phyloP scores from a whole-genome alignment of 2,888 invertebrate genomes.

The Caenorhabditis panamensis region DNA sequence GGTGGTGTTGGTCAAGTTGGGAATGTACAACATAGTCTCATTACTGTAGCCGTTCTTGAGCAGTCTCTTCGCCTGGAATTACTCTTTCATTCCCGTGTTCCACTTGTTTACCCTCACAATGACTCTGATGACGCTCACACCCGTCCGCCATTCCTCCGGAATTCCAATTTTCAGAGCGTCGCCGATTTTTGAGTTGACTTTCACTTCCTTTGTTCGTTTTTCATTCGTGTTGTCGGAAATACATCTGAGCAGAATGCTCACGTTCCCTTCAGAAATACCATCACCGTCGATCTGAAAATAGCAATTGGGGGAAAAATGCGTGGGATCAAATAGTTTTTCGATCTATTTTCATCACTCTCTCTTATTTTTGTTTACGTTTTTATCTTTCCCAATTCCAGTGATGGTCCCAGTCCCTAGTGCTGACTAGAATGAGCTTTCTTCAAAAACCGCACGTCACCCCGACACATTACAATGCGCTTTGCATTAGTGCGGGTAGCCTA shows the following conservation, averaged over 20 bases:
- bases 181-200: conserved; percentile 51
- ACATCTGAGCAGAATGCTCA: conserved; percentile 33
- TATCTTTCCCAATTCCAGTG: background rate
- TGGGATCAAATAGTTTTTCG: too few relatives aligned
- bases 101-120: conserved; percentile 30
- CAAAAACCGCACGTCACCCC: background rate
- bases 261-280: conserved; percentile 52
- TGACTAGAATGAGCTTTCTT: conserved; percentile 7
- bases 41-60: conserved; percentile 46
- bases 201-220: conserved; percentile 48
- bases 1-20: conserved; percentile 39
- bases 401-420: conserved; percentile 1
- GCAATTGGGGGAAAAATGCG: background rate
- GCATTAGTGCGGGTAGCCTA: conserved; percentile 12
- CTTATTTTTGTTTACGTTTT: conserved; percentile 13
- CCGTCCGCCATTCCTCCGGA: conserved; percentile 51
- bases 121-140: conserved; percentile 47
- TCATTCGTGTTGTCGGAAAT: conserved; percentile 31
- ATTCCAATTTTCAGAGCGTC: conserved; percentile 49
- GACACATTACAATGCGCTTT: conserved; percentile 23
- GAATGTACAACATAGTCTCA: conserved; percentile 53
- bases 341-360: background rate
- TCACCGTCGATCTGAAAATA: conserved; percentile 53
- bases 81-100: background rate
- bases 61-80: conserved; percentile 43